Base-by-base conservation (phyloP, 2,888 invertebrate species). In the Ischnus inquisitorius region DNA sequence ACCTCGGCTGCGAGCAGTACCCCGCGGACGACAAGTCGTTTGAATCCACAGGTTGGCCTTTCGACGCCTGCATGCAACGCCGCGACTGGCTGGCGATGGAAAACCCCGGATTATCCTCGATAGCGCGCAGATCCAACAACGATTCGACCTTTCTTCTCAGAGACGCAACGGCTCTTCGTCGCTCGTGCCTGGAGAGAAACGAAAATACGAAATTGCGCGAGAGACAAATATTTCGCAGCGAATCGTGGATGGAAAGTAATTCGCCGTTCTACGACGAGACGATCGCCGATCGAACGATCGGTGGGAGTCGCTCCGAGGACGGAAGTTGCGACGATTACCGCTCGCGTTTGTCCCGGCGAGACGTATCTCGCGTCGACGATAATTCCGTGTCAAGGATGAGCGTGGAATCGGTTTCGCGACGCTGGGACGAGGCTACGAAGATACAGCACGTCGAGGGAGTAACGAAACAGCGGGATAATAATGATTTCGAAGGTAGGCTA, bases 1-100 rank as follows among this genome's bases (percentile, higher is more conserved):
- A 91, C 71, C 62, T 88, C n/a, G 87, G 86, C 4, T 90, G 91
- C 84, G 88, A 91, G 41, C 90, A 88, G 74, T 90, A 90, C 78
- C 90, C 90, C 3, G 85, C 85, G n/a, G 79, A 84, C 76, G 85
- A 86, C 22, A 82, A 76, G 5, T 89, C 88, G 81, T 86, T 54
- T 54, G 79, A 76, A 19, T 57, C 84, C 0, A 77, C 74, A 43
- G 76, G 78, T 28, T 80, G 64, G 68, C 19, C 67, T 16, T 76
- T 48, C 71, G 75, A 78, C 16, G 79, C 79, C n/a, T 83, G 79
- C 19, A 16, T 60, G 39, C 60, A 57, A 10, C 51, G 46, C 1
- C 2, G 28, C 54, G 68, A 43, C 46, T 75, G 62, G 64, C 28
- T 28, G 22, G 19, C 19, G 16, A 64, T 46, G 14, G 12, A 28